Evolutionary conservation across 2,888 invertebrate genomes (phyloP).

Genomic region (Apamea monoglypha): DNA sequence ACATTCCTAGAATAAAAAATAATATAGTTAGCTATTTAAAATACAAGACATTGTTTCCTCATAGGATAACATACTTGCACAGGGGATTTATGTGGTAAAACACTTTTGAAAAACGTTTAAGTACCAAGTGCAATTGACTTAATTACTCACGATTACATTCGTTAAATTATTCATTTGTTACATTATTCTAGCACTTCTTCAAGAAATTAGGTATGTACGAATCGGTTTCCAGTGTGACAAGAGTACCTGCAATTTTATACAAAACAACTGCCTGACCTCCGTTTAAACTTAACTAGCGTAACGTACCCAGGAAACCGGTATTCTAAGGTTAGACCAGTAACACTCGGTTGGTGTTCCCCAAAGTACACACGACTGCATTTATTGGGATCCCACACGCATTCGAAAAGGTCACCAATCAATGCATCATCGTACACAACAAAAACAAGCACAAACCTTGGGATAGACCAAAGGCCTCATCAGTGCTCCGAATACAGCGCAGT

Average conservation of each 20-base stretch:
- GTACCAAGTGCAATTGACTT: conserved; percentile 8
- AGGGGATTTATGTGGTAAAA: conserved; percentile 19
- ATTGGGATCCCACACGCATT: neutral
- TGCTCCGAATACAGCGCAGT: conserved; percentile 97
- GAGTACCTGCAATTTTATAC: neutral
- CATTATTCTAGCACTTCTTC: conserved; percentile 17
- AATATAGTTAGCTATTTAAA: neutral
- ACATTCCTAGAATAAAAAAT: conserved; percentile 22
- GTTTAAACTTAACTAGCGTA: conserved; percentile 5
- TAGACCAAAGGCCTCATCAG: conserved; percentile 95
- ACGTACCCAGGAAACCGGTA: conserved; percentile 10
- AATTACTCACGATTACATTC: neutral
- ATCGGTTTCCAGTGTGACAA: neutral
- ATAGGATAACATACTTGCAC: conserved; percentile 3
- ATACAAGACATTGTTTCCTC: conserved; percentile 25
- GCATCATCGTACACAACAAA: neutral
- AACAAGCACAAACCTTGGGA: conserved; percentile 89
- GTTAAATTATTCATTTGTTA: neutral
- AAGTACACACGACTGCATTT: neutral
- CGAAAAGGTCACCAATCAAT: neutral
- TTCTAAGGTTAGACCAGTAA: conserved; percentile 3
- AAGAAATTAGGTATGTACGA: conserved; percentile 3
- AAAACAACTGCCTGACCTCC: conserved; percentile 10
- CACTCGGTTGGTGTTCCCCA: neutral
- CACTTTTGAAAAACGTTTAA: conserved; percentile 15